Percentiles rank a stretch among this genome's conserved stretches.
Conservation (phyloP, 2,113 vertebrate species). For the Scopus umbretta region DNA sequence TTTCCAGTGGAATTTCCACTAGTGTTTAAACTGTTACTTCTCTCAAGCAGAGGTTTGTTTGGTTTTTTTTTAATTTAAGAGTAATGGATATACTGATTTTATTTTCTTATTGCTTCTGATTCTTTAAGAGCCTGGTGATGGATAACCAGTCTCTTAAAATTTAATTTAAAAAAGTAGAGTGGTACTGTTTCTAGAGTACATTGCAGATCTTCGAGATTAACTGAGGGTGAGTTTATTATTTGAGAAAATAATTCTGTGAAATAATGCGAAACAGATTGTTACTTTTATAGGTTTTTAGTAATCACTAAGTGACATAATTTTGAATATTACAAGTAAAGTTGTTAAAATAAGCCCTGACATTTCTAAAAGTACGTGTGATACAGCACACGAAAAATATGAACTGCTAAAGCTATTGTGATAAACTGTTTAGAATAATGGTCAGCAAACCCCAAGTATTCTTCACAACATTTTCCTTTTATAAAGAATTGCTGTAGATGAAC, state of each 20-base stretch:
- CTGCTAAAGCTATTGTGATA: neutral
- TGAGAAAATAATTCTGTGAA: neutral
- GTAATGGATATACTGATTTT: neutral
- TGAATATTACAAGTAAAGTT: neutral
- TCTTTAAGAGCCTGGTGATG: neutral
- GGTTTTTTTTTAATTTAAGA: neutral
- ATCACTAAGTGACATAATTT: neutral
- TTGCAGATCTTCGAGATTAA: neutral
- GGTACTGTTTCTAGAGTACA: neutral
- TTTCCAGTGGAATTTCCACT: neutral
- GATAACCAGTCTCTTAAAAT: constrained; percentile 6
- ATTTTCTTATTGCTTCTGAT: constrained; percentile 5
- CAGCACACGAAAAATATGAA: neutral
- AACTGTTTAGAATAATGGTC: neutral
- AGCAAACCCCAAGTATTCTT: neutral
- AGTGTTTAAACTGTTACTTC: neutral
- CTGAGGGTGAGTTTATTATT: neutral
- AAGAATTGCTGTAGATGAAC: neutral
- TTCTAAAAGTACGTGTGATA: neutral
- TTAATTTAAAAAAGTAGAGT: constrained; percentile 1
- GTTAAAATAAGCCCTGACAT: neutral
- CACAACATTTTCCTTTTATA: neutral
- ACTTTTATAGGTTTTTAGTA: neutral
- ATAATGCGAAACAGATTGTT: neutral
- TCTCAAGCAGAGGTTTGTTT: neutral